Evolutionary conservation across 2,888 invertebrate genomes (phyloP), one percentile per base, ranked within the genome.

Genomic region (Esperia sulphurella): DNA sequence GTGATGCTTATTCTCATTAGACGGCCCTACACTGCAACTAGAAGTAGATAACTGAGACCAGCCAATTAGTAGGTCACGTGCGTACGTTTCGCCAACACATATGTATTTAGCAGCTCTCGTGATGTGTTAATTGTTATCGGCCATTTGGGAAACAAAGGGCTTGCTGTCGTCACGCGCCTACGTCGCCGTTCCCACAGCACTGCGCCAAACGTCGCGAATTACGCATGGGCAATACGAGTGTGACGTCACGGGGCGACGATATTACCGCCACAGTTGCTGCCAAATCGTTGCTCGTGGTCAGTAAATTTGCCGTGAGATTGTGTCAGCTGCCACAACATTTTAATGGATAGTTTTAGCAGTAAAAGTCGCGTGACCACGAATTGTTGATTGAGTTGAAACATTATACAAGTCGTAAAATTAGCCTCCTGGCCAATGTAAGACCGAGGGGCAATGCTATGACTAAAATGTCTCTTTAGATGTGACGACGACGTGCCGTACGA

Each of bases 201-300:
- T 40, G 14, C 14, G 40, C 40, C 40, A 40, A 40, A 21, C 41
- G n/a, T 41, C 46, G 46, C 21, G 6, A n/a, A 35, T 43, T 33
- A 33, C 35, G 35, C 43, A 28, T 39, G 39, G 9, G 33, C 4
- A 8, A 31, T 14, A 35, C 33, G 35, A 43, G 30, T 8, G 4
- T 35, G 35, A 14, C 35, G 43, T 35, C 47, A 43, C 38, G 28
- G 7, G 33, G 35, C 33, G 38, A 29, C 35, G 37, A 14, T 12
- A 12, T 31, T 33, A 39, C 29, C 10, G 31, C 41, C 12, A 31
- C 37, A 0, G 21, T 9, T 21, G 40, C 10, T 46, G 46, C 46
- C 46, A 46, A 46, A 46, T 46, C 10, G 41, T 46, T 46, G 42
- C 28, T 37, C 35, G 13, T 46, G 46, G 42, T 46, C 41, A 46